Percentiles rank a stretch among this genome's conserved stretches.
phyloP scores from a whole-genome alignment of 2,888 invertebrate genomes.

The Encarsia formosa region DNA sequence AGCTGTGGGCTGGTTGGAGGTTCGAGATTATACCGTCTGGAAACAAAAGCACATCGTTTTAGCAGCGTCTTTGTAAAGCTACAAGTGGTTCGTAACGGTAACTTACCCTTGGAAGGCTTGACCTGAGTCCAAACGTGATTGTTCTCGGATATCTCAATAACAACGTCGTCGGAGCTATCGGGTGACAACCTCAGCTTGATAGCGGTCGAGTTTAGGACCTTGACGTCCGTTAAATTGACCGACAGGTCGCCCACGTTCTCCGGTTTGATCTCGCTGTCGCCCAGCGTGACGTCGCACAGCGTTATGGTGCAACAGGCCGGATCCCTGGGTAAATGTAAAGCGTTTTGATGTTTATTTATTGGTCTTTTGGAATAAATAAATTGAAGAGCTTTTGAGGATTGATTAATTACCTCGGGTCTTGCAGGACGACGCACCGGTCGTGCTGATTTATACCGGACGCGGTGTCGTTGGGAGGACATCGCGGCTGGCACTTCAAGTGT shows the following conservation, averaged over 20 bases:
- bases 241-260: constrained; percentile 43
- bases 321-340: background rate
- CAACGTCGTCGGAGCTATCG: constrained; percentile 38
- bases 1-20: constrained; percentile 48
- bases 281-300: constrained; percentile 79
- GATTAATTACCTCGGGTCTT: constrained; percentile 59
- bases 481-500: constrained; percentile 68
- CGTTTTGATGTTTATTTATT: no score
- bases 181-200: constrained; percentile 43
- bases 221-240: constrained; percentile 45
- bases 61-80: no score
- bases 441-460: constrained; percentile 47
- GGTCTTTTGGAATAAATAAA: background rate
- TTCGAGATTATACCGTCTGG: constrained; percentile 44
- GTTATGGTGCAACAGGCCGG: constrained; percentile 76
- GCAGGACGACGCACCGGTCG: constrained; percentile 76
- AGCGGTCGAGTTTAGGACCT: constrained; percentile 48
- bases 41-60: constrained; percentile 7
- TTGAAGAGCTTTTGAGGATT: background rate
- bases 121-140: constrained; percentile 46
- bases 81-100: no score
- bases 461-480: constrained; percentile 53
- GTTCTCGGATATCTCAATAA: constrained; percentile 44
- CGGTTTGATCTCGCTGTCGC: constrained; percentile 62
- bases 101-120: constrained; percentile 42